phyloP scores from a whole-genome alignment of 2,888 invertebrate species.

The Drosophila robusta region DNA sequence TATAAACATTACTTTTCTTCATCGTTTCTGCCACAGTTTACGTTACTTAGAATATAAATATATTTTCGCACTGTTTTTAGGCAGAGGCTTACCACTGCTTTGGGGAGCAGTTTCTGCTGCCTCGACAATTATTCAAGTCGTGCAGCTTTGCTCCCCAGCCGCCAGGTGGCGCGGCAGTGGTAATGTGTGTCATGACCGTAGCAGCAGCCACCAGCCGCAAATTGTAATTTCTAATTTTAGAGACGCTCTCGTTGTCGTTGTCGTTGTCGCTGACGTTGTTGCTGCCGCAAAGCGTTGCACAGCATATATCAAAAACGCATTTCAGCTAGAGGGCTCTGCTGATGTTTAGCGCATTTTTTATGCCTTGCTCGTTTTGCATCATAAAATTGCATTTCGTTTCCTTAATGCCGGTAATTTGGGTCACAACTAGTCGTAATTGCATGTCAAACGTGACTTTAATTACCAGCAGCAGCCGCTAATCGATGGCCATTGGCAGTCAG shows the following conservation, averaged over 20 bases:
- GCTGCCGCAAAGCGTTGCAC: slow-evolving; percentile 31
- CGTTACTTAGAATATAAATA: not conserved
- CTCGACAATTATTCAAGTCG: slow-evolving; percentile 62
- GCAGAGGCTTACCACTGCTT: slow-evolving; percentile 13
- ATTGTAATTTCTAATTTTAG: slow-evolving; percentile 69
- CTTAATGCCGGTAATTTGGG: slow-evolving; percentile 70
- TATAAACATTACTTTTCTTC: not conserved
- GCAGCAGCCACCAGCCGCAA: slow-evolving; percentile 49
- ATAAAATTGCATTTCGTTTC: slow-evolving; percentile 66
- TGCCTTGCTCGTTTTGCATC: slow-evolving; percentile 36
- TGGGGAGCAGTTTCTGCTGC: slow-evolving; percentile 7
- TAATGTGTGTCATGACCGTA: slow-evolving; percentile 67
- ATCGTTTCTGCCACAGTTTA: not conserved
- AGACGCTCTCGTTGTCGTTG: slow-evolving; percentile 31
- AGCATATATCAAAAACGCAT: slow-evolving; percentile 72
- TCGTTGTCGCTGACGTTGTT: slow-evolving; percentile 1
- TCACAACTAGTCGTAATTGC: slow-evolving; percentile 65
- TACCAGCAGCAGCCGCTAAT: slow-evolving; percentile 52
- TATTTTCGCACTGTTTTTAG: slow-evolving; percentile 3
- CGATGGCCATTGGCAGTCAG: slow-evolving; percentile 51
- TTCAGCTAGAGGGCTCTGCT: slow-evolving; percentile 41
- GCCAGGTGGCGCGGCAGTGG: slow-evolving; percentile 40
- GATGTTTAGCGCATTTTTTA: slow-evolving; percentile 19
- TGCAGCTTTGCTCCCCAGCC: slow-evolving; percentile 39
- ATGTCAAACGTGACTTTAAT: slow-evolving; percentile 63